Conservation (phyloP, 30 jellyfish, hydroid and myxozoan genomes). For the Haliclystus octoradiatus region DNA sequence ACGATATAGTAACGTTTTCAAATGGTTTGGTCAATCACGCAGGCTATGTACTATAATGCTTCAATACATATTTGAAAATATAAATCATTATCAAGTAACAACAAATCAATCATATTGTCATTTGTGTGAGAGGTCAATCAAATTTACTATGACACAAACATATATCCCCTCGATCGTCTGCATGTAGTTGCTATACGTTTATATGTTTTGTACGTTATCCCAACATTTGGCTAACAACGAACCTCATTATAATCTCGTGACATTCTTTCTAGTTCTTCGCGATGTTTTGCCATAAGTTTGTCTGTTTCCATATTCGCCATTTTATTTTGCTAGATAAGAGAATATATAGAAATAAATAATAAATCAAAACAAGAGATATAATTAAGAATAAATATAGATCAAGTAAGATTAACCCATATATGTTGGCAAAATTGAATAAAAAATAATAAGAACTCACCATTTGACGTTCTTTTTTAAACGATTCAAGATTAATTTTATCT, state of each 20-base stretch:
- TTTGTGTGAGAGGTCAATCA: neutral
- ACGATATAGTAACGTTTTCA: too few relatives aligned
- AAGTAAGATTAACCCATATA: neutral
- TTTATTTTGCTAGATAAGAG: slow-evolving; percentile 17
- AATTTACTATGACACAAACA: neutral
- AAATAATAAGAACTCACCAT: slow-evolving; percentile 11
- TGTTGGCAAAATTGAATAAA: neutral
- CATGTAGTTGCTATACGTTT: neutral
- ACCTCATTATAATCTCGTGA: slow-evolving; percentile 50
- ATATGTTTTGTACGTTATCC: neutral
- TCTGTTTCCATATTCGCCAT: slow-evolving; percentile 35
- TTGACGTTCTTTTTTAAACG: slow-evolving; percentile 30
- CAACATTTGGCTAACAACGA: neutral
- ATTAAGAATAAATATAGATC: neutral
- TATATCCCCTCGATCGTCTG: neutral
- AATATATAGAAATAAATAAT: too few relatives aligned
- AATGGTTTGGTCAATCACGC: too few relatives aligned
- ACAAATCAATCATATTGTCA: too few relatives aligned
- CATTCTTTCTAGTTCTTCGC: slow-evolving; percentile 48
- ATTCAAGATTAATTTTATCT: slow-evolving; percentile 36
- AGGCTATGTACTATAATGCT: too few relatives aligned
- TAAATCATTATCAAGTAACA: too few relatives aligned
- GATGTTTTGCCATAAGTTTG: slow-evolving; percentile 29
- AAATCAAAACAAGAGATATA: too few relatives aligned
- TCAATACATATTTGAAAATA: too few relatives aligned